These are phyloP conservation scores for Spodoptera exigua DNA, from an alignment of 2,888 invertebrate genomes.

Conservation along the genomic window DNA sequence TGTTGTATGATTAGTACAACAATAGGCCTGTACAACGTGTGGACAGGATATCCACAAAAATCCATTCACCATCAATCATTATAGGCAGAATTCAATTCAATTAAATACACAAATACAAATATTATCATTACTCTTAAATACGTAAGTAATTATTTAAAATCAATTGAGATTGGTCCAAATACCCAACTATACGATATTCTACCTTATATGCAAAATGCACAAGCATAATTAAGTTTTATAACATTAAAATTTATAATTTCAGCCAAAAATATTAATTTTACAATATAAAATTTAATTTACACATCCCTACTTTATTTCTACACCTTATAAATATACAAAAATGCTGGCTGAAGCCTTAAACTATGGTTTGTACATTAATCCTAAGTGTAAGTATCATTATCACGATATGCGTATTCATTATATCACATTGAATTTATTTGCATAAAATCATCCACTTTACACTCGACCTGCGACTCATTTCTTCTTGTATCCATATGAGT, in stretches of 20 bases:
- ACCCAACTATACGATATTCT: background rate
- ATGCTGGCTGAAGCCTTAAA: slow-evolving; percentile 37
- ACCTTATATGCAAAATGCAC: slow-evolving; percentile 7
- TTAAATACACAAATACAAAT: no score
- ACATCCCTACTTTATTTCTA: slow-evolving; percentile 13
- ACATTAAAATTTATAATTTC: slow-evolving; percentile 1
- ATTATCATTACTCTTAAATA: background rate
- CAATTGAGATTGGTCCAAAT: slow-evolving; percentile 25
- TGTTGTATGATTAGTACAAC: background rate
- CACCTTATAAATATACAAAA: slow-evolving; percentile 17
- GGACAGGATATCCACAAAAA: background rate
- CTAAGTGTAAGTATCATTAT: slow-evolving; percentile 49
- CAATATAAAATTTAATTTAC: no score
- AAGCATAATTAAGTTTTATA: background rate
- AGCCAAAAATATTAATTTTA: background rate
- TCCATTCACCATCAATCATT: background rate
- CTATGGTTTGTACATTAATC: slow-evolving; percentile 43
- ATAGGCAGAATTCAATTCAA: background rate
- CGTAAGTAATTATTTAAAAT: background rate
- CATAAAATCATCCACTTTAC: slow-evolving; percentile 19
- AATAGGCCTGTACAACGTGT: background rate
- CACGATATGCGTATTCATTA: slow-evolving; percentile 58
- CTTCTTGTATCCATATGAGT: slow-evolving; percentile 93
- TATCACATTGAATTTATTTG: slow-evolving; percentile 65
- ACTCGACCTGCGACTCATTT: slow-evolving; percentile 61